These are phyloP conservation scores for Pteria penguin DNA, from an alignment of 2,888 invertebrate species.

Conservation along the genomic window DNA sequence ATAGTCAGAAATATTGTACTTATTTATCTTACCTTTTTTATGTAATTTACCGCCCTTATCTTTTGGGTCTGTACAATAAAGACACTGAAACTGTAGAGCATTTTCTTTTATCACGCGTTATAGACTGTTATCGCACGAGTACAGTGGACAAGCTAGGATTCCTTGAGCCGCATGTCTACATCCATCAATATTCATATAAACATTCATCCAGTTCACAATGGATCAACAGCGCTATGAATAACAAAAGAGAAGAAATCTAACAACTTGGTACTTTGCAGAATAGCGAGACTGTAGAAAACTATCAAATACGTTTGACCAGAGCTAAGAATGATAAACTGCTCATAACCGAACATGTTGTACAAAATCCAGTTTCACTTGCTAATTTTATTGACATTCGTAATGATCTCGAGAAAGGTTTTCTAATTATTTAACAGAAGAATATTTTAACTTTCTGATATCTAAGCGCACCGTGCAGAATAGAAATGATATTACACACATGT, in stretches of 20 bases:
- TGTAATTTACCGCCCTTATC: background rate
- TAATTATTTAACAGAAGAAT: background rate
- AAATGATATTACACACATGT: background rate
- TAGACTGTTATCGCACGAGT: background rate
- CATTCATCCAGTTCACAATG: background rate
- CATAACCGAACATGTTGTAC: background rate
- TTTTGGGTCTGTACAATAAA: background rate
- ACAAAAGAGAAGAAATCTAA: background rate
- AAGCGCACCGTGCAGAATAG: background rate
- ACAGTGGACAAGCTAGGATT: background rate
- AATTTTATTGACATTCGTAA: background rate
- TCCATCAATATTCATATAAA: background rate
- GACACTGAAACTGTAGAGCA: accelerated
- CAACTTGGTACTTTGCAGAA: background rate
- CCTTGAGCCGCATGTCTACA: background rate
- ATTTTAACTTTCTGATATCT: background rate
- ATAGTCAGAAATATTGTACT: background rate
- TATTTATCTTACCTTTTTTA: background rate
- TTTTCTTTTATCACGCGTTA: background rate
- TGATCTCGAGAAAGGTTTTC: background rate
- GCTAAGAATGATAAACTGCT: background rate
- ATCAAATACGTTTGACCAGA: background rate
- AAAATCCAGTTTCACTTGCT: background rate
- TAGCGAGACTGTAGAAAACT: background rate
- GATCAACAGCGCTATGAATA: background rate